phyloP scores from a whole-genome alignment of 1,140 invertebrate genomes.

The Scaptomyza montana region DNA sequence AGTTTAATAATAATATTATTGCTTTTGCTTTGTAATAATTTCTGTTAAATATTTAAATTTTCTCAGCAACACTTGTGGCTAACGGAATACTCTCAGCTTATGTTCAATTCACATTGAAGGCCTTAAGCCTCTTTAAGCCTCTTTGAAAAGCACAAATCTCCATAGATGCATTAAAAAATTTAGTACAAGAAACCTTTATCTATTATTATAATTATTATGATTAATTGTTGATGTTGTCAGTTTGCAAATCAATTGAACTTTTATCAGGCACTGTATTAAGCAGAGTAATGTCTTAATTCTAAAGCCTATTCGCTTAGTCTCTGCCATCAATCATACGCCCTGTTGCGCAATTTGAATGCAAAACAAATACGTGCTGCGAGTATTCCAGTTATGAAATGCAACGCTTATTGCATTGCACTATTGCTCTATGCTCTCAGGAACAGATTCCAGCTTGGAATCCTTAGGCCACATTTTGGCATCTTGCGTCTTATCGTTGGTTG shows the following conservation, averaged over 20 bases:
- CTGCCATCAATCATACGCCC: slow-evolving; percentile 67
- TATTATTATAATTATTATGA: neutral
- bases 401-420: neutral
- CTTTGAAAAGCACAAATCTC: no score
- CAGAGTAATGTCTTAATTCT: neutral
- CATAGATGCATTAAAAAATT: no score
- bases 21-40: no score
- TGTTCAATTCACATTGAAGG: no score
- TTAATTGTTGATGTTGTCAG: neutral
- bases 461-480: slow-evolving; percentile 1
- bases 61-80: no score
- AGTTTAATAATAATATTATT: no score
- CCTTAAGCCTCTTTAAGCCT: no score
- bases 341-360: slow-evolving; percentile 65
- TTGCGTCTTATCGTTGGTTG: neutral
- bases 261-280: neutral
- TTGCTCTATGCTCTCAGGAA: neutral
- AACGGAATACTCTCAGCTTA: no score
- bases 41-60: no score
- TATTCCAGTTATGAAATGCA: slow-evolving; percentile 21
- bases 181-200: no score
- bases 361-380: neutral
- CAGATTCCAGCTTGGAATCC: neutral
- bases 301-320: slow-evolving; percentile 5
- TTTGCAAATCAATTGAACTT: slow-evolving; percentile 6